These are phyloP conservation scores for Melitaea athalia DNA, from an alignment of 2,888 invertebrate genomes.

Conservation along the genomic window DNA sequence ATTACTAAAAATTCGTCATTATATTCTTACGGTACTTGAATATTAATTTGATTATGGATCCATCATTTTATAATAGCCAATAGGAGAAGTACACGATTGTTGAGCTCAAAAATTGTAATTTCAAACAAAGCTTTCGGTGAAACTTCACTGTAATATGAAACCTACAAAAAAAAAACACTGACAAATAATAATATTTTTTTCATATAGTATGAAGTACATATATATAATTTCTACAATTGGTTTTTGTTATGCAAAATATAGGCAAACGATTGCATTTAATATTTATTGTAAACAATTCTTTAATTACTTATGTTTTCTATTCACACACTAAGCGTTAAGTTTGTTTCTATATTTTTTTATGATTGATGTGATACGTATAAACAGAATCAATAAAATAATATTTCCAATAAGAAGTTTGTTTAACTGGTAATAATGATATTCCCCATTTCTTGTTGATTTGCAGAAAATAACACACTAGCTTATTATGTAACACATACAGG, in stretches of 20 bases:
- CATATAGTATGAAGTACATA: too few species aligned
- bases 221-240: not conserved
- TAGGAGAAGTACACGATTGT: too few species aligned
- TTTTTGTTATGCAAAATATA: not conserved
- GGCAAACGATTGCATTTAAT: not conserved
- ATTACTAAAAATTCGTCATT: too few species aligned
- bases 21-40: too few species aligned
- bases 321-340: not conserved
- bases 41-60: too few species aligned
- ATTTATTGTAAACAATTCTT: not conserved
- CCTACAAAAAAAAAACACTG: too few species aligned
- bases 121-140: too few species aligned
- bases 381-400: conserved; percentile 7
- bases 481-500: not conserved
- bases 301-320: not conserved
- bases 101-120: too few species aligned
- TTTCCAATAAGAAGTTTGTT: conserved; percentile 5
- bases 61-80: too few species aligned
- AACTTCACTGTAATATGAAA: too few species aligned
- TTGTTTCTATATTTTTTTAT: conserved; percentile 7
- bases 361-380: conserved; percentile 4
- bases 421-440: not conserved
- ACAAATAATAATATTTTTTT: too few species aligned
- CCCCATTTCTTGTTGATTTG: not conserved
- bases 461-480: not conserved